Base-by-base conservation (phyloP, 2,888 invertebrate genomes). In the Cantharis lateralis region DNA sequence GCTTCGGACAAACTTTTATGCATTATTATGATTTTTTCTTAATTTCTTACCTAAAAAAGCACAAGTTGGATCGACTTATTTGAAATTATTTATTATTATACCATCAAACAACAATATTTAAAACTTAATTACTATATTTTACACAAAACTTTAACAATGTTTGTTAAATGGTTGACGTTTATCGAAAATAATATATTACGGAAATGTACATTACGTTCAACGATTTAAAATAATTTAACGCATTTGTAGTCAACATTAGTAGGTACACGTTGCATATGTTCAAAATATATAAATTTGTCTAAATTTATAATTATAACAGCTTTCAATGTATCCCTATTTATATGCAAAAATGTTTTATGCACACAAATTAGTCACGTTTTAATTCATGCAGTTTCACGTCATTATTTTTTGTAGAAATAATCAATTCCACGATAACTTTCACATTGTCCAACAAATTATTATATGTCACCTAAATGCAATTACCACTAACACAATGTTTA, bases 401-500 rank as follows among this genome's bases (percentile, higher is more conserved):
- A 62, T 20, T 20, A 20, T 4, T 18, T 18, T 18, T 70, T 70
- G 16, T 20, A 70, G 62, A 10, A 62, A 70, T 16, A 70, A n/a
- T 18, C 20, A 48, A n/a, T 74, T 74, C 24, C 63, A 26, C 26
- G n/a, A 28, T 62, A 61, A 15, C 15, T 63, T 63, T 64, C 70
- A 70, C 62, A 28, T 15, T n/a, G 68, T 26, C 68, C 13, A 28
- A n/a, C 48, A 20, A 62, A 62, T 62, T 26, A 63, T 70, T 48
- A 74, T 24, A 62, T 70, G 75, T 75, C 71, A 75, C 75, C 75
- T 75, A 18, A 71, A 24, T 24, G 18, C 48, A 64, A 75, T 61
- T 68, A 75, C 26, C 69, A 70, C 74, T 28, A 70, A 62, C 69
- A 74, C 78, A 79, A 82, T 77, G 62, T 75, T 62, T 68, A 66